Evolutionary conservation across 1,140 invertebrate genomes (phyloP), one percentile per base, ranked within the genome.

Genomic region (Drosophila albomicans): DNA sequence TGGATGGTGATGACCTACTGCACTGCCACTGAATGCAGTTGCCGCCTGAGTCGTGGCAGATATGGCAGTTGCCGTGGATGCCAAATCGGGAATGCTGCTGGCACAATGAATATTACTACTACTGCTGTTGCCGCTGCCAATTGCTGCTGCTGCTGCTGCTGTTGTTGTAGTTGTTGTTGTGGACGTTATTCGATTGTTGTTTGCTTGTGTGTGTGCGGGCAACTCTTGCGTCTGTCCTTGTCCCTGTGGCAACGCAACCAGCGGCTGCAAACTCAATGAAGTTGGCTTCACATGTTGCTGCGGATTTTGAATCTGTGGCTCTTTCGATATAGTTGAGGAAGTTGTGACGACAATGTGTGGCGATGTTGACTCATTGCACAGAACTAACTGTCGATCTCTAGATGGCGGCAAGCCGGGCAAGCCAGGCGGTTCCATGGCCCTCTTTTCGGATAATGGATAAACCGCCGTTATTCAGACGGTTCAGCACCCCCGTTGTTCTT

Each of bases 11-110:
- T 48, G 46, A 20, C 13, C 16, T 20, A 48, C 63, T 2, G 81
- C 82, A 7, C 76, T 88, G 41, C 82, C 81, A 38, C 91, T 90
- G 25, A 91, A 91, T 4, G 82, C 82, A 15, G 86, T 91, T n/a
- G 82, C 86, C 5, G 82, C 90, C 35, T 90, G 89, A 1, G 86
- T 91, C 0, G 89, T 88, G 25, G 86, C 90, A 30, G 82, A 85
- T 28, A 90, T 82, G 13, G 82, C 72, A 10, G 82, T 90, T 13
- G 89, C 86, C 28, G 85, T 81, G 41, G 82, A 75, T 7, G 76
- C 15, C 46, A 48, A 48, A 5, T 48, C 15, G 15, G 46, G 5
- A 20, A 48, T 20, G 2, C 46, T 20, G 2, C 46, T 15, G 3
- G 13, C 46, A 20, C 8, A 46, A 16, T 48, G 6, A 48, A 48